Conservation (phyloP, 2,113 vertebrate species). For the Neoarius graeffei region DNA sequence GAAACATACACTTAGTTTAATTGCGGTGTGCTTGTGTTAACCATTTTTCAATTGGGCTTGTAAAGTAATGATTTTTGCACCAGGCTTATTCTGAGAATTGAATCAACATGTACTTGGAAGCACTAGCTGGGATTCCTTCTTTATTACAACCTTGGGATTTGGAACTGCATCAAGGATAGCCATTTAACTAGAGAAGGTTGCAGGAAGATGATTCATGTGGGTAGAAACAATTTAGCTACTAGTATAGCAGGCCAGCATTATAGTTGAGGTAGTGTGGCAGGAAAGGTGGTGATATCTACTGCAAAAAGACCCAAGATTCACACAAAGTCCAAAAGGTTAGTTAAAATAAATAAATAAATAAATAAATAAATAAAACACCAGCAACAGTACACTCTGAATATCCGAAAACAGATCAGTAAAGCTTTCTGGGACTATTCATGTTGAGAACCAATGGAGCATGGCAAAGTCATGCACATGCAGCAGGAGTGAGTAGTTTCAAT, state of each 20-base stretch:
- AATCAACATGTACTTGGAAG: conserved; percentile 42
- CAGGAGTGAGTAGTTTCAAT: neutral
- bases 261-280: neutral
- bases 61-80: neutral
- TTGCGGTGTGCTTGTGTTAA: neutral
- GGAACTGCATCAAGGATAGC: conserved; percentile 10
- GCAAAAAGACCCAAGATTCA: neutral
- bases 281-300: neutral
- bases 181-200: conserved; percentile 24
- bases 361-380: no score
- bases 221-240: neutral
- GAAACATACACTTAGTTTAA: neutral
- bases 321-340: neutral
- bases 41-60: neutral
- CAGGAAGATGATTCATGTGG: conserved; percentile 7
- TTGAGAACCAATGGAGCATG: no score
- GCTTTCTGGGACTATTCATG: no score
- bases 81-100: conserved; percentile 2
- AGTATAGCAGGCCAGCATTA: neutral
- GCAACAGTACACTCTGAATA: neutral
- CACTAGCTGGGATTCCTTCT: conserved; percentile 31
- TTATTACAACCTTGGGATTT: conserved; percentile 27
- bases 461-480: no score
- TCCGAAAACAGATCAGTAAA: neutral
- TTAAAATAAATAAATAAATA: no score